Percentiles rank a stretch among this genome's conserved stretches.
phyloP scores from a whole-genome alignment of 2,888 invertebrate genomes.

The Timandra comae region DNA sequence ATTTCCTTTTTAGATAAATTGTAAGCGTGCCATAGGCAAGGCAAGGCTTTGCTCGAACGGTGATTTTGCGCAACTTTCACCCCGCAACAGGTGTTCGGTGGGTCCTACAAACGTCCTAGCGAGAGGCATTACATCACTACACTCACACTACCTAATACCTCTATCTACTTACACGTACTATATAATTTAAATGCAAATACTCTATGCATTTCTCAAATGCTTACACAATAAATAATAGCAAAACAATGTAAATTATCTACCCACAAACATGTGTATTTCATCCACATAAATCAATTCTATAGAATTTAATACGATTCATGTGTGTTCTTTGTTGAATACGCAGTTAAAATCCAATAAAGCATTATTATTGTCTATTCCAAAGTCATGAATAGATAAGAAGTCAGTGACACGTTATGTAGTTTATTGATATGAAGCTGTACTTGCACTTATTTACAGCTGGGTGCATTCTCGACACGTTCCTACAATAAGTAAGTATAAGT shows the following conservation, averaged over 20 bases:
- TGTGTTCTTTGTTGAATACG: slow-evolving; percentile 2
- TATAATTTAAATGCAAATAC: background rate
- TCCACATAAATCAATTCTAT: too few relatives aligned
- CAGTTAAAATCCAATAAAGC: slow-evolving; percentile 18
- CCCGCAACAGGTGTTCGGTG: slow-evolving; percentile 38
- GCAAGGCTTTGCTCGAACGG: slow-evolving; percentile 18
- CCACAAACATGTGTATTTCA: too few relatives aligned
- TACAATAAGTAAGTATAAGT: slow-evolving; percentile 1
- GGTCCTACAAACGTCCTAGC: slow-evolving; percentile 26
- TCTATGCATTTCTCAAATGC: too few relatives aligned
- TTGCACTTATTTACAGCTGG: slow-evolving; percentile 13
- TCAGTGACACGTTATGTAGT: slow-evolving; percentile 40
- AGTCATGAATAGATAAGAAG: slow-evolving; percentile 43
- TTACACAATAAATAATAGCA: background rate
- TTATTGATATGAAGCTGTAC: slow-evolving; percentile 23
- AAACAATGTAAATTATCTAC: too few relatives aligned
- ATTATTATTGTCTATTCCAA: slow-evolving; percentile 25
- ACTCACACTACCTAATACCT: slow-evolving; percentile 16
- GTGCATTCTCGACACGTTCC: slow-evolving; percentile 29
- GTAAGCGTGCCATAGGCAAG: slow-evolving; percentile 16
- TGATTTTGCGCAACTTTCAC: slow-evolving; percentile 41
- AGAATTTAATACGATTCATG: too few relatives aligned
- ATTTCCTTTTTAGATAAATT: slow-evolving; percentile 20
- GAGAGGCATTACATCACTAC: slow-evolving; percentile 47
- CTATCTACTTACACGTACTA: background rate